Base-by-base conservation (phyloP, 2,888 invertebrate genomes). In the Pachymerium ferrugineum region DNA sequence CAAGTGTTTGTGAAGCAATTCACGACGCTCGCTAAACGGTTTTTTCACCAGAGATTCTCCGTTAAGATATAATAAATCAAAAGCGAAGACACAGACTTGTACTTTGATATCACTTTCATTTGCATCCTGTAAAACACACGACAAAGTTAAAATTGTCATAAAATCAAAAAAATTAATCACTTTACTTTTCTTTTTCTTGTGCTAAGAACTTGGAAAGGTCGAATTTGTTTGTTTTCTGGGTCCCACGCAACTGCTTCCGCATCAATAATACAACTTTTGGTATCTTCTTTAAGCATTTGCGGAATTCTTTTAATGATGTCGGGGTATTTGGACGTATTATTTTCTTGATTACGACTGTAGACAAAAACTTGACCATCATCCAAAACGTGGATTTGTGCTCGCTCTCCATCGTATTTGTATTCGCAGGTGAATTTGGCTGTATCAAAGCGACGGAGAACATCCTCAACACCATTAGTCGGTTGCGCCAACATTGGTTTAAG, bases 331-430 rank as follows among this genome's bases (percentile, higher is more conserved):
- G 88, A 85, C 0, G 94, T 94, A 81, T 93, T 94, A 82, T 96
- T 89, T 83, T 96, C 95, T 82, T 97, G 97, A 85, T 98, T 99
- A 74, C 99, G 86, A 81, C 97, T 97, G 86, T 91, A 99, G 77
- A 99, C 89, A 78, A 87, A 88, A 0, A 97, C 88, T 1, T 84
- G 83, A 0, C 91, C 89, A 78, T 88, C 86, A 70, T 88, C 87
- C 29, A 84, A 81, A 29, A 88, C 84, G 81, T 95, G 94, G 78
- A 95, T 93, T 88, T 91, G 79, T 16, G 97, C 98, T 79, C 99
- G 86, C 86, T 99, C 99, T 0, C 99, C 99, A 83, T 99, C 99
- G 83, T 99, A 99, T 83, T 99, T 99, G 89, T 91, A 99, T 85
- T 99, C 99, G 82, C 98, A 98, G 0, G 97, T 97, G 82, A 99